Evolutionary conservation across 2,113 vertebrate species (phyloP).

Genomic region (Urocolius indicus): DNA sequence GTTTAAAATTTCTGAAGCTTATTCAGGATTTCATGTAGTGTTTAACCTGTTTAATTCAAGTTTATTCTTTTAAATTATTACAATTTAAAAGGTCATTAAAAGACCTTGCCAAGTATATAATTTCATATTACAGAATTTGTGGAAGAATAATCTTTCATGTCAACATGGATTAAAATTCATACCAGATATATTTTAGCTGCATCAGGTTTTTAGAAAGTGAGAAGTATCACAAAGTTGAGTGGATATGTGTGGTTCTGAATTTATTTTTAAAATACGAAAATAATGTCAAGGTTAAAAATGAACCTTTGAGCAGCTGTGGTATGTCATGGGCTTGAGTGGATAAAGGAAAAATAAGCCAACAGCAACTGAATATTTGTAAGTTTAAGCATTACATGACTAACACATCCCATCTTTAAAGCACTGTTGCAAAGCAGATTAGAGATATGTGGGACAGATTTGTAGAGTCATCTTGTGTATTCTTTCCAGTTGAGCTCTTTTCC

Average conservation of each 20-base stretch:
- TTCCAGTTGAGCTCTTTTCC: not conserved
- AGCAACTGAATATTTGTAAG: not conserved
- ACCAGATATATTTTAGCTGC: not conserved
- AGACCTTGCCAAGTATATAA: not conserved
- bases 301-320: not conserved
- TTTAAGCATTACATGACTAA: not conserved
- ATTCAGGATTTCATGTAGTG: not conserved
- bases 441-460: not conserved
- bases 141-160: not conserved
- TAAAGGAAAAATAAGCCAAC: not conserved
- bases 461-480: not conserved
- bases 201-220: not conserved
- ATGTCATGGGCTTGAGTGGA: not conserved
- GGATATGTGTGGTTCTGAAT: not conserved
- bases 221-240: not conserved
- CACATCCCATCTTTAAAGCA: not conserved
- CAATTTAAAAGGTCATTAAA: not conserved
- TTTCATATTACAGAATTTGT: not conserved
- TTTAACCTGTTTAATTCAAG: not conserved
- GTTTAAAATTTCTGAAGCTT: not conserved
- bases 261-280: not conserved
- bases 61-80: not conserved
- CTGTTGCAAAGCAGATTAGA: not conserved
- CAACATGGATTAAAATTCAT: not conserved
- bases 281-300: not conserved